These are phyloP conservation scores for Clarias magur DNA, from an alignment of 2,113 vertebrate species.

Conservation along the genomic window DNA sequence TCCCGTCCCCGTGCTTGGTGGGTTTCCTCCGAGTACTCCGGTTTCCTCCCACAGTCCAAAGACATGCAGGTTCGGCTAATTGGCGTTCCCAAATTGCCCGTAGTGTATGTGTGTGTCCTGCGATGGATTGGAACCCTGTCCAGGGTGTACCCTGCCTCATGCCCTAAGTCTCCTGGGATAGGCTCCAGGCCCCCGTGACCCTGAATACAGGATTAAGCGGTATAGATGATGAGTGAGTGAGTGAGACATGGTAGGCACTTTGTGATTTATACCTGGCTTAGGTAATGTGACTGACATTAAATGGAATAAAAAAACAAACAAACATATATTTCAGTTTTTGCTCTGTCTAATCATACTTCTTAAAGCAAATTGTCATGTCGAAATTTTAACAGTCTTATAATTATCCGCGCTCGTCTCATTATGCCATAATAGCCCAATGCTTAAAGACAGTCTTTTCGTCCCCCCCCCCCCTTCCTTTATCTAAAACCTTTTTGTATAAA, in stretches of 20 bases:
- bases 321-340: not conserved
- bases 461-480: not conserved
- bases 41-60: too few relatives aligned
- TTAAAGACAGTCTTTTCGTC: not conserved
- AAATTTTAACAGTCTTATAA: slow-evolving; percentile 10
- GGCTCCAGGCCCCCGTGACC: too few relatives aligned
- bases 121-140: too few relatives aligned
- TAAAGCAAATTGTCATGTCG: not conserved
- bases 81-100: too few relatives aligned
- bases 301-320: not conserved
- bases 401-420: not conserved
- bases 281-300: not conserved
- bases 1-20: too few relatives aligned
- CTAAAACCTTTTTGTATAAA: not conserved
- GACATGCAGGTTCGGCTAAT: too few relatives aligned
- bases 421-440: not conserved
- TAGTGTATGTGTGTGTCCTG: too few relatives aligned
- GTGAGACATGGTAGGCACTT: not conserved
- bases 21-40: too few relatives aligned
- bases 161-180: too few relatives aligned
- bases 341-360: not conserved
- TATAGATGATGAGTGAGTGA: too few relatives aligned
- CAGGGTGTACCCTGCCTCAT: too few relatives aligned
- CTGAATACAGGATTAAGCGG: too few relatives aligned
- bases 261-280: not conserved